Conservation (phyloP, 2,113 vertebrate species). For the Lathamus discolor region DNA sequence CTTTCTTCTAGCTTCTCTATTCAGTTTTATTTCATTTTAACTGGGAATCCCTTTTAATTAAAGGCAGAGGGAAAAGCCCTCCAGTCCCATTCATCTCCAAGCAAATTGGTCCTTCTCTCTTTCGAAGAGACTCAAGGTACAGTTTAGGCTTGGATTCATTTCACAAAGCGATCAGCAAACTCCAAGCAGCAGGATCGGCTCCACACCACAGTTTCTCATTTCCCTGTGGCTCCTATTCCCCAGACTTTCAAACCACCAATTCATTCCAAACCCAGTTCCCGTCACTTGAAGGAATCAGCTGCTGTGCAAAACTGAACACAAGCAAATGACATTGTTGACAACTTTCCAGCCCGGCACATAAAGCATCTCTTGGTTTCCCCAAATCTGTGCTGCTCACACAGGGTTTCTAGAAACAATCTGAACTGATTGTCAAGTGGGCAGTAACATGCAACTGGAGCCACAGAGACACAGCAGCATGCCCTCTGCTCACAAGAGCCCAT, state of each 20-base stretch:
- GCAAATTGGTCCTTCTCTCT: constrained; percentile 26
- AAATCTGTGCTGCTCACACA: not conserved
- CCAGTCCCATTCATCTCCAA: constrained; percentile 15
- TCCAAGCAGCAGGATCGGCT: not conserved
- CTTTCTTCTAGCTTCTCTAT: not conserved
- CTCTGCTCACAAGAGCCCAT: not conserved
- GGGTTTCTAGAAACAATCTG: not conserved
- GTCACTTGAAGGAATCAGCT: not conserved
- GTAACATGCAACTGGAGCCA: not conserved
- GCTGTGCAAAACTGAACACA: not conserved
- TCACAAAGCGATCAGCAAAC: not conserved
- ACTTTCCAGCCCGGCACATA: not conserved
- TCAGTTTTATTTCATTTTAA: not conserved
- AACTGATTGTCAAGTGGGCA: not conserved
- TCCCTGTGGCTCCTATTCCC: not conserved
- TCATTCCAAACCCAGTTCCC: not conserved
- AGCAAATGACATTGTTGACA: not conserved
- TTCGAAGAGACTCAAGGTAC: not conserved
- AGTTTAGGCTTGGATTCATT: constrained; percentile 10
- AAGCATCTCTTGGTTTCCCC: not conserved
- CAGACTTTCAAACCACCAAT: not conserved
- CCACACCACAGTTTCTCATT: not conserved
- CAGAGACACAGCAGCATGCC: fast-evolving
- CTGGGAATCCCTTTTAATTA: constrained; percentile 48
- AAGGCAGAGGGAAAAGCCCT: constrained; percentile 19